Percentiles rank a stretch among this genome's conserved stretches.
Evolutionary conservation across 1,140 invertebrate genomes (phyloP).

Genomic region (Homalodisca vitripennis): DNA sequence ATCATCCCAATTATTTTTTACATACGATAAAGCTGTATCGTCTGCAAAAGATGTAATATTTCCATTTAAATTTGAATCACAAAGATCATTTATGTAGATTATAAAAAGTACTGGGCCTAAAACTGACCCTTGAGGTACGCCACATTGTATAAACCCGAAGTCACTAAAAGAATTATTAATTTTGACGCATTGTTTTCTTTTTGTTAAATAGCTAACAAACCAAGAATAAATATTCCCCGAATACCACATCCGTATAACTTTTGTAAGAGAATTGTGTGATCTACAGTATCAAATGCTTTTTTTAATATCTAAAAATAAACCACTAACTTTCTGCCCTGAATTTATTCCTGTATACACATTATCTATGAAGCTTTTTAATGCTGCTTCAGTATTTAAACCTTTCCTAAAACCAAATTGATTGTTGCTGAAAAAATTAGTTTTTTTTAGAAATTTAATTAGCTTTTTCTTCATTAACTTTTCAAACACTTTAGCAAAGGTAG

Average conservation of each 20-base stretch:
- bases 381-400: slow-evolving; percentile 8
- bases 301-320: slow-evolving; percentile 30
- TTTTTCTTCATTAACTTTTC: slow-evolving; percentile 16
- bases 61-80: neutral
- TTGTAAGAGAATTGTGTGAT: slow-evolving; percentile 14
- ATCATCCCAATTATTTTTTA: neutral
- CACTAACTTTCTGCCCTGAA: slow-evolving; percentile 6
- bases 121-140: neutral
- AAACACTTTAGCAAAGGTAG: slow-evolving; percentile 14
- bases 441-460: slow-evolving; percentile 8
- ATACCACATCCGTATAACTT: neutral
- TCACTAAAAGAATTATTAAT: slow-evolving; percentile 1
- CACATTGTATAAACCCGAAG: neutral
- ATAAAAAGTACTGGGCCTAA: slow-evolving; percentile 2
- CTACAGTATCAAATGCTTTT: slow-evolving; percentile 34
- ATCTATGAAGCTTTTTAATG: slow-evolving; percentile 17
- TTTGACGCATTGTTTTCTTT: neutral
- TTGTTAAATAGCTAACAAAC: neutral
- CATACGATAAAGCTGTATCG: slow-evolving; percentile 2
- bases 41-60: slow-evolving; percentile 4
- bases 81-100: slow-evolving; percentile 1
- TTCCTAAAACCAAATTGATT: slow-evolving; percentile 32
- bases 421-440: slow-evolving; percentile 12
- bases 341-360: slow-evolving; percentile 12
- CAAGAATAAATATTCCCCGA: neutral